A percentile compares a stretch with the other conserved stretches of the same genome.
Evolutionary conservation across 2,888 invertebrate genomes (phyloP).

Genomic region (Drosophila neotestacea): DNA sequence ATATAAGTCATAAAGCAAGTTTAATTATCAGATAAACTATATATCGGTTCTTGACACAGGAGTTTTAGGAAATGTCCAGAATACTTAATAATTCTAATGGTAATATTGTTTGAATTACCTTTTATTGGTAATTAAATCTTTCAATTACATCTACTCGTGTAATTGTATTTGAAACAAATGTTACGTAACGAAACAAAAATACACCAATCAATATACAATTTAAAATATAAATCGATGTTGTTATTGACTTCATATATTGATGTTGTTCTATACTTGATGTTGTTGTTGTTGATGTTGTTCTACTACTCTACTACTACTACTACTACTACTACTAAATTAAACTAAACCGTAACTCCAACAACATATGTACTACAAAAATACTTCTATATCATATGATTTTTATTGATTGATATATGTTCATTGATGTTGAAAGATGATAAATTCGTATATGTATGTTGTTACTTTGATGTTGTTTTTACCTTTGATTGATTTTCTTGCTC

Average conservation of each 20-base stretch:
- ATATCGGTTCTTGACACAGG: conserved; percentile 17
- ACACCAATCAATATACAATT: conserved; percentile 33
- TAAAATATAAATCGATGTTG: conserved; percentile 75
- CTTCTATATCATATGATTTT: conserved; percentile 61
- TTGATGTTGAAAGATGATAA: conserved; percentile 53
- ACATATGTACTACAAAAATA: conserved; percentile 46
- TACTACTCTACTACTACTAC: conserved; percentile 41
- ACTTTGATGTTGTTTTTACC: conserved; percentile 43
- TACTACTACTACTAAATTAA: conserved; percentile 59
- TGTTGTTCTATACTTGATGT: conserved; percentile 78
- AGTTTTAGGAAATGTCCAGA: conserved; percentile 4
- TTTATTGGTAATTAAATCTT: conserved; percentile 11
- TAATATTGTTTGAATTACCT: conserved; percentile 10
- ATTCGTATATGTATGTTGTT: conserved; percentile 50
- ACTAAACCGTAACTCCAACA: conserved; percentile 43
- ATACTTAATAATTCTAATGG: background rate
- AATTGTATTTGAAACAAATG: conserved; percentile 19
- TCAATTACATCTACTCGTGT: conserved; percentile 18
- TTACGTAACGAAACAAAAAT: conserved; percentile 22
- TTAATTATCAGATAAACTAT: conserved; percentile 13
- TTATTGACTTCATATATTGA: conserved; percentile 81
- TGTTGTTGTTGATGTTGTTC: conserved; percentile 74
- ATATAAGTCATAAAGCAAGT: conserved; percentile 25
- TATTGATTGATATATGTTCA: conserved; percentile 53
- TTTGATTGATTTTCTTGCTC: conserved; percentile 30